Conservation (phyloP, 2,888 invertebrate species). For the Agonum fuliginosum region DNA sequence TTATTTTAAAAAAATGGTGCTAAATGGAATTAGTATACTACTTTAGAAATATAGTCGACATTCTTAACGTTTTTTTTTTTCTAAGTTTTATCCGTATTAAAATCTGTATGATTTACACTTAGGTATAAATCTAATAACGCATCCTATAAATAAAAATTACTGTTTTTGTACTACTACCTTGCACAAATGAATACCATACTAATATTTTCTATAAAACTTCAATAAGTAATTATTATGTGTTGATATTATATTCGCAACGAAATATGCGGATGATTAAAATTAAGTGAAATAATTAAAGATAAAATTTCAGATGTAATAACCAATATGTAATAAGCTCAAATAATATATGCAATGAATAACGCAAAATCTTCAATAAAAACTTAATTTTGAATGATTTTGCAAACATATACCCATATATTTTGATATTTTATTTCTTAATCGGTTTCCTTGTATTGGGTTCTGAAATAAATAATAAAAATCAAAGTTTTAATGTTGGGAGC, state of each 20-base stretch:
- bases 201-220: background rate
- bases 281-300: background rate
- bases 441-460: slow-evolving; percentile 75
- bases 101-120: background rate
- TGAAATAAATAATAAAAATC: slow-evolving; percentile 72
- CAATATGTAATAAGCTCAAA: slow-evolving; percentile 13
- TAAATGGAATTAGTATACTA: background rate
- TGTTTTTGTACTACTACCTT: slow-evolving; percentile 15
- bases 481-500: too few relatives aligned
- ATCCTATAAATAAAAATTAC: slow-evolving; percentile 14
- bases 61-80: background rate
- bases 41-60: slow-evolving; percentile 5
- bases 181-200: slow-evolving; percentile 19
- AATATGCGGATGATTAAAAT: slow-evolving; percentile 2
- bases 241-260: slow-evolving; percentile 4
- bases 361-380: background rate
- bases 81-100: background rate
- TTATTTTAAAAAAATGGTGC: slow-evolving; percentile 19
- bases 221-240: slow-evolving; percentile 4
- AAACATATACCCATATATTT: slow-evolving; percentile 8
- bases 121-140: slow-evolving; percentile 15
- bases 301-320: background rate
- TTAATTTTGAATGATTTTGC: slow-evolving; percentile 2
- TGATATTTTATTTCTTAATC: slow-evolving; percentile 69
- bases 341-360: background rate